Base-by-base conservation (phyloP, 2,113 vertebrate genomes). In the Pseudolaguvia tuberculata region DNA sequence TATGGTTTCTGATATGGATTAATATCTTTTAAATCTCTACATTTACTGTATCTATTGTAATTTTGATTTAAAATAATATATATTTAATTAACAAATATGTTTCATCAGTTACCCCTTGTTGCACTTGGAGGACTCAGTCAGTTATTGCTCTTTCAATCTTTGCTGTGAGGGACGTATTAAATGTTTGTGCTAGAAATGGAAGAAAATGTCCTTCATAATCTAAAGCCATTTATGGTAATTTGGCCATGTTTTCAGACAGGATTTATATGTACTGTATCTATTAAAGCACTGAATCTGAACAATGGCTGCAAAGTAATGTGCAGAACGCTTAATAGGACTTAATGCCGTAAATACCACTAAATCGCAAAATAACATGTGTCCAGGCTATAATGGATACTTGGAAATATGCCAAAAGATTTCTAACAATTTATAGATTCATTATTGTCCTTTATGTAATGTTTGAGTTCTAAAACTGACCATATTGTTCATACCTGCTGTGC, bases 181-280 rank as follows among this genome's bases (percentile, higher is more conserved):
- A 82, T 82, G 72, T 77, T 90, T 87, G 85, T 90, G 89, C 88
- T 91, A 90, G 73, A 86, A 92, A 66, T 86, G 88, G 75, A 88
- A 86, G 88, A 88, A 91, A 65, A 89, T 75, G 91, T 93, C 95
- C 94, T 95, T 93, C 89, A 88, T 84, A 88, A 90, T 91, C 87
- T 90, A 90, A 87, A 91, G 92, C 88, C 92, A 93, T 97, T 96
- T 94, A 95, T 92, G 93, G 90, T 95, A 94, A 95, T 97, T 94
- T 94, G 92, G 91, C 90, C 89, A 90, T 94, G 93, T 93, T 94
- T 92, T 91, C 89, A 91, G 86, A 86, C 86, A 82, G 86, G 89
- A 92, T 92, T 95, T 92, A 88, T 94, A 90, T 87, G 77, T 90
- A 92, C 92, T 87, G 77, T 90, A 92, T 93, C 92, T 93, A 96